phyloP scores from a whole-genome alignment of 2,888 invertebrate genomes.

The Oscheius sp. region DNA sequence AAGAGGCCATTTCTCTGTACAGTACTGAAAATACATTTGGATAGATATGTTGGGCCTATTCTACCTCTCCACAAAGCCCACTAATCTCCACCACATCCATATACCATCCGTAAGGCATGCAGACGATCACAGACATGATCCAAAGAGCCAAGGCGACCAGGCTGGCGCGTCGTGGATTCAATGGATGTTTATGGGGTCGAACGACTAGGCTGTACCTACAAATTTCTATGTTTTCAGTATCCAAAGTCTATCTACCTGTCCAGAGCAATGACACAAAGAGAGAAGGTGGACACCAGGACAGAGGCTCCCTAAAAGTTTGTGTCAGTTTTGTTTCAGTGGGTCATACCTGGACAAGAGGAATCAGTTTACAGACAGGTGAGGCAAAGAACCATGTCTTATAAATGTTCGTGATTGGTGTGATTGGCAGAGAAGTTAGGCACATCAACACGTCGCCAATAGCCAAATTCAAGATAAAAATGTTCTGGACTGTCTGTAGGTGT shows the following conservation, averaged over 20 bases:
- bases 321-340: not conserved
- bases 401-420: slow-evolving; percentile 93
- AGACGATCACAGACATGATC: slow-evolving; percentile 82
- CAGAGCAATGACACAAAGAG: slow-evolving; percentile 94
- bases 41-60: not conserved
- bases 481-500: slow-evolving; percentile 75
- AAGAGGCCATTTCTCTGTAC: slow-evolving; percentile 84
- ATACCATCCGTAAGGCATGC: slow-evolving; percentile 90
- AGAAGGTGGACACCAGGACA: slow-evolving; percentile 95
- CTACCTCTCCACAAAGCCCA: slow-evolving; percentile 70
- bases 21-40: slow-evolving; percentile 58
- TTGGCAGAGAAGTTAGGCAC: slow-evolving; percentile 92
- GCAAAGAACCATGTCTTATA: slow-evolving; percentile 92
- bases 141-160: slow-evolving; percentile 74
- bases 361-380: slow-evolving; percentile 87
- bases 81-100: slow-evolving; percentile 76
- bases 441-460: slow-evolving; percentile 92
- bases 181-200: slow-evolving; percentile 64
- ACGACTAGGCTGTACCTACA: slow-evolving; percentile 75
- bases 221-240: not conserved
- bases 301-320: slow-evolving; percentile 80
- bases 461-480: slow-evolving; percentile 93
- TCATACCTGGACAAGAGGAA: slow-evolving; percentile 87
- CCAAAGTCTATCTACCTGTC: slow-evolving; percentile 81
- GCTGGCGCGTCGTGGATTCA: slow-evolving; percentile 55